Base-by-base conservation (phyloP, 2,113 vertebrate species). In the Hypanus sabinus region DNA sequence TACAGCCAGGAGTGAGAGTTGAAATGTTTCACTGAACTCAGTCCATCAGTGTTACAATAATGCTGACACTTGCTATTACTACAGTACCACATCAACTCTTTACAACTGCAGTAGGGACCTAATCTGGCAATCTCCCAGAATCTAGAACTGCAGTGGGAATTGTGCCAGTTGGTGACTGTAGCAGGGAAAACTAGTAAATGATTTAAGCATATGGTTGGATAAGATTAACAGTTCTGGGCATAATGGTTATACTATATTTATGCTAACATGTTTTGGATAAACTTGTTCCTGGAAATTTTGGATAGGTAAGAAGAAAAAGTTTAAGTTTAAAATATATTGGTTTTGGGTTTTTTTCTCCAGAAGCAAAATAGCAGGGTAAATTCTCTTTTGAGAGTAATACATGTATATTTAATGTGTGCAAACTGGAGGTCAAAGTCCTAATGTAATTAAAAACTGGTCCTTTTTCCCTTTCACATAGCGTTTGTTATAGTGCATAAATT, bases 61-160 rank as follows among this genome's bases (percentile, higher is more conserved):
- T 71, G 91, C 70, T 93, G 91, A 71, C 68, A 46, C 90, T 93
- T 93, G 68, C 68, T 57, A 93, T 73, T 71, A 73, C 68, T 38
- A 46, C 70, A 93, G 36, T 70, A 93, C 68, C 68, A 11, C 70
- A 73, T 73, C 91, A 93, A 73, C 91, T 73, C 91, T 73, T 4
- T 55, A 55, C 24, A 75, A 20, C 91, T 93, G 91, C 91, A 93
- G 55, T 73, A 73, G 38, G 36, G 91, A 93, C 38, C 91, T 55
- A 27, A 11, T 93, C 10, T 93, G 91, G 91, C 91, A 75, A n/a
- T 30, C 70, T 71, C 91, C 91, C 91, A 93, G 91, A 71, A 73
- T 33, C 70, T 73, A 93, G 70, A 93, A 55, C 91, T 93, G 68
- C 91, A 93, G 38, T 93, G 91, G 91, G 91, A 93, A 55, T 16